These are phyloP conservation scores for Platyura marginata DNA, from an alignment of 1,140 invertebrate genomes.

Conservation along the genomic window DNA sequence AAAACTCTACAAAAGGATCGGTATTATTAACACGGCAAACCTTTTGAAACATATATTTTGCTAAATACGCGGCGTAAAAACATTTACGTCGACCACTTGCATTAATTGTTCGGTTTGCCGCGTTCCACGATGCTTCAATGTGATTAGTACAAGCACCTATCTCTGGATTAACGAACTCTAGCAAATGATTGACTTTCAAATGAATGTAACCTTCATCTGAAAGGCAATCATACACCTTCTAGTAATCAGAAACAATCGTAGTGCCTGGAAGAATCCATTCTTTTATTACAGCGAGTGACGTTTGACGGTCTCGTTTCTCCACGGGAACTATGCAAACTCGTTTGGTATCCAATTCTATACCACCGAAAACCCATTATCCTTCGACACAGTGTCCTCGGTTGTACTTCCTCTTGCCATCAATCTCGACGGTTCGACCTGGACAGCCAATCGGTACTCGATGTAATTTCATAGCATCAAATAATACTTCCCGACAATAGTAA, in stretches of 20 bases:
- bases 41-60: background rate
- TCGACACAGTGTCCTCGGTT: slow-evolving; percentile 12
- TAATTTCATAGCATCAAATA: background rate
- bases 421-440: slow-evolving; percentile 9
- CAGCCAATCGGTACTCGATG: slow-evolving; percentile 3
- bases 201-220: slow-evolving; percentile 7
- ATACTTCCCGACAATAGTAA: background rate
- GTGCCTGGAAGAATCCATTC: slow-evolving; percentile 12
- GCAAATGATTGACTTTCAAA: slow-evolving; percentile 9
- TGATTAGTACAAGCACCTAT: slow-evolving; percentile 5
- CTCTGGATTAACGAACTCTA: slow-evolving; percentile 9
- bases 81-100: background rate
- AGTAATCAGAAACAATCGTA: slow-evolving; percentile 14
- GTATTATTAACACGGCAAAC: background rate
- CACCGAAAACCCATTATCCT: slow-evolving; percentile 26
- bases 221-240: slow-evolving; percentile 11
- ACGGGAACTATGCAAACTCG: slow-evolving; percentile 9
- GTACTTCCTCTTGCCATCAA: slow-evolving; percentile 15
- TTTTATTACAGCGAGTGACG: slow-evolving; percentile 9
- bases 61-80: background rate
- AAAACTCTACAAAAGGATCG: background rate
- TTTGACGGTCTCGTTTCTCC: slow-evolving; percentile 6
- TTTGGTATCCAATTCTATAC: slow-evolving; percentile 8
- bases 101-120: background rate
- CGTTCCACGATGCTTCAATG: slow-evolving; percentile 4